Evolutionary conservation across 2,797 vertebrate genomes (phyloP), one percentile per base, ranked within the genome.

Genomic region (Nannoperca obscura): DNA sequence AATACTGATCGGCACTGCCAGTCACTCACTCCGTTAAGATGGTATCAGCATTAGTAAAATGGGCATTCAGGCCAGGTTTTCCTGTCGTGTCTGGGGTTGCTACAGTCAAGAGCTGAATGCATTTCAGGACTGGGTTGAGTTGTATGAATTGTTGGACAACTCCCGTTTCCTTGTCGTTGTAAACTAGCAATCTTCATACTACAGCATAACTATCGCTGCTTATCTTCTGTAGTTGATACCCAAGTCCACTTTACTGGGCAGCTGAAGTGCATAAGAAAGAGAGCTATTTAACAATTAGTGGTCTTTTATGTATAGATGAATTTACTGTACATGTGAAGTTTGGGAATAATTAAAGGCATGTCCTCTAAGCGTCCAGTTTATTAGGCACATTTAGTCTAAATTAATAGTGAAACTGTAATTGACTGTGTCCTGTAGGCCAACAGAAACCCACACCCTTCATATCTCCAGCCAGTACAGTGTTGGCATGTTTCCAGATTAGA

Each of bases 1-100:
- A 88, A 80, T 72, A 74, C 84, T 84, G 75, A 81, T 77, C 44
- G 64, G 34, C 69, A 30, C 69, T 62, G 63, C 74, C 66, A 71
- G 53, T 77, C 74, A 53, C 22, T 79, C 57, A 71, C 44, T 53
- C 61, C 61, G 59, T 78, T 75, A n/a, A 76, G 72, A 74, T 78
- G 32, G 20, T 67, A 68, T 85, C 76, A 20, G 32, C 69, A 62
- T 85, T 70, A 57, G 70, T 58, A 70, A 38, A 74, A 17, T 55
- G 15, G 27, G 57, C 52, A 68, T 74, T 22, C 15, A 68, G 20
- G 58, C 22, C 59, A 59, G 64, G 55, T 60, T 65, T 69, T 49
- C 34, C 9, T 52, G 53, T 62, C 40, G 61, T 74, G 36, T 68
- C 22, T 71, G 24, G n/a, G 12, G 40, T 49, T 71, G 60, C 27